Percentiles rank a stretch among this genome's conserved stretches.
These are phyloP conservation scores for Piscicola geometra DNA, from an alignment of 2,888 invertebrate species.

Conservation along the genomic window DNA sequence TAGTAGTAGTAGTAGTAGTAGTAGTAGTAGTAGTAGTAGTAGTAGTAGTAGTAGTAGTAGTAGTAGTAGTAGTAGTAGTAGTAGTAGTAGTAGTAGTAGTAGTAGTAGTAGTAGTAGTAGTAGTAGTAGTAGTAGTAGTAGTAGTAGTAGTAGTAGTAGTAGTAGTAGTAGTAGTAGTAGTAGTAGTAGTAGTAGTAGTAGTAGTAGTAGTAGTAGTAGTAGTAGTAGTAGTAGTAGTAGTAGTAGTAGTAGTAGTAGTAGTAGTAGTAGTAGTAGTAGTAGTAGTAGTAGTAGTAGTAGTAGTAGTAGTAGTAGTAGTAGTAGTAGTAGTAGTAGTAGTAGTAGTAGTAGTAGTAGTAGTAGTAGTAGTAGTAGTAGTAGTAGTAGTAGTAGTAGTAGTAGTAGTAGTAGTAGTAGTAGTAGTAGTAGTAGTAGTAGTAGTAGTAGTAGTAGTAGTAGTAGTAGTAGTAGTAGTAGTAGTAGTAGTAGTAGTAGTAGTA, in stretches of 20 bases:
- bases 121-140: too few species aligned
- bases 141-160: not conserved
- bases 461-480: not conserved
- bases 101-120: too few species aligned
- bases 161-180: conserved; percentile 15
- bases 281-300: conserved; percentile 4
- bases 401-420: conserved; percentile 28
- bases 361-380: conserved; percentile 14
- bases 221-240: conserved; percentile 21
- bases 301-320: conserved; percentile 20
- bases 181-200: conserved; percentile 22
- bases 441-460: conserved; percentile 15
- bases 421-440: conserved; percentile 25
- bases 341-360: conserved; percentile 21
- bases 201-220: conserved; percentile 20
- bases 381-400: not conserved
- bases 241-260: conserved; percentile 5
- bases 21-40: conserved; percentile 21
- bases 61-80: conserved; percentile 19
- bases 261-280: not conserved
- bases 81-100: conserved; percentile 12
- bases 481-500: conserved; percentile 35
- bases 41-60: conserved; percentile 24
- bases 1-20: conserved; percentile 15
- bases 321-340: conserved; percentile 24